Evolutionary conservation across 2,888 invertebrate species (phyloP).

Genomic region (Anaspis maculata): DNA sequence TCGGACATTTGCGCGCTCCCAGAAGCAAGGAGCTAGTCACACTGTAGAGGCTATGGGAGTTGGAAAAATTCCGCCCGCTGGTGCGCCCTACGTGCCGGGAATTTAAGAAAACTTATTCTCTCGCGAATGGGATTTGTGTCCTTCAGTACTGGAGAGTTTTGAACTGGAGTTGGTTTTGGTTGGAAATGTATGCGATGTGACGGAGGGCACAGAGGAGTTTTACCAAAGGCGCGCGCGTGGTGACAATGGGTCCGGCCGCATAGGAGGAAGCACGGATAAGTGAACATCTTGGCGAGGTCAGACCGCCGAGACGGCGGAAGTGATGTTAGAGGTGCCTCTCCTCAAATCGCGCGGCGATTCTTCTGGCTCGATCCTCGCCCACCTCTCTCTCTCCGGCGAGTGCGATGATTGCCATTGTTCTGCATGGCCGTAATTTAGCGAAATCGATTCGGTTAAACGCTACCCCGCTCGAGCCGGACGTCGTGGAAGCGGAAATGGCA

Average conservation of each 20-base stretch:
- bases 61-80: slow-evolving; percentile 31
- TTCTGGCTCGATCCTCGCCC: too few species aligned
- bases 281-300: slow-evolving; percentile 35
- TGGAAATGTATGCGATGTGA: too few species aligned
- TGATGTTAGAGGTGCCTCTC: slow-evolving; percentile 29
- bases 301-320: slow-evolving; percentile 33
- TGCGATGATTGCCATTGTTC: slow-evolving; percentile 36
- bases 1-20: slow-evolving; percentile 41
- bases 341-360: slow-evolving; percentile 23
- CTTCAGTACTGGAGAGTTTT: slow-evolving; percentile 13
- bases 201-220: too few species aligned
- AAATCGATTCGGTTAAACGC: slow-evolving; percentile 35
- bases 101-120: too few species aligned
- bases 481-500: slow-evolving; percentile 33
- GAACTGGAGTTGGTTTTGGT: neutral
- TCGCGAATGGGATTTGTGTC: slow-evolving; percentile 1
- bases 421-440: slow-evolving; percentile 30
- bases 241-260: slow-evolving; percentile 3
- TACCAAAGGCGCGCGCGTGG: too few species aligned
- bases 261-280: slow-evolving; percentile 41
- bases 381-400: slow-evolving; percentile 29
- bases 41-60: too few species aligned
- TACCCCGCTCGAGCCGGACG: slow-evolving; percentile 28
- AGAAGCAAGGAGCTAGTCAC: too few species aligned
- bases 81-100: slow-evolving; percentile 39